Conservation (phyloP, 2,797 vertebrate genomes). For the Sphenodon punctatus region DNA sequence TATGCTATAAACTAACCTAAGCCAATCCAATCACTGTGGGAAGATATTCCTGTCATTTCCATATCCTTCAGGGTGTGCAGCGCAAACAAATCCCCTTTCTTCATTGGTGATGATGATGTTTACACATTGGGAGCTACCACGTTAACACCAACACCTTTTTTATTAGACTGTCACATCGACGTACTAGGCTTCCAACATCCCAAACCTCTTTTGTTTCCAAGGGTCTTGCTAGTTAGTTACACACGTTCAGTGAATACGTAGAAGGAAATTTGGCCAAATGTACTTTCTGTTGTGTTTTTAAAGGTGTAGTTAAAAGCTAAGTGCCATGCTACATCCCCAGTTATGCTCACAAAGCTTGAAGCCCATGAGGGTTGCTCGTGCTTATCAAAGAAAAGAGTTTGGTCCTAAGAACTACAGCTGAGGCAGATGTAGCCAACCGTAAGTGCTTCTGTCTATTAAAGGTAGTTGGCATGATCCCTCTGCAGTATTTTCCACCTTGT, state of each 20-base stretch:
- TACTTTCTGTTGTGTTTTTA: neutral
- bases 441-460: neutral
- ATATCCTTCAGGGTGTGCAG: neutral
- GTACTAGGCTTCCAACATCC: neutral
- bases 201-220: neutral
- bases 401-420: neutral
- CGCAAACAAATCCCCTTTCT: neutral
- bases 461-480: neutral
- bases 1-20: no score
- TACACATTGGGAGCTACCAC: accelerated
- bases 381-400: neutral
- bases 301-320: neutral
- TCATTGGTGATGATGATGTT: neutral
- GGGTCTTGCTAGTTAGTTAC: neutral
- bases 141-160: neutral
- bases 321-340: neutral
- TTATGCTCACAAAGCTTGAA: neutral
- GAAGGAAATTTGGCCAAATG: neutral
- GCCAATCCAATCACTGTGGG: neutral
- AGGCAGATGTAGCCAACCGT: neutral
- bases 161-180: neutral
- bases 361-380: neutral
- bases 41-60: neutral
- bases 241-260: neutral
- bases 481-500: neutral